A percentile compares a stretch with the other conserved stretches of the same genome.
Evolutionary conservation across 2,888 invertebrate genomes (phyloP).

Genomic region (Elmis aenea): DNA sequence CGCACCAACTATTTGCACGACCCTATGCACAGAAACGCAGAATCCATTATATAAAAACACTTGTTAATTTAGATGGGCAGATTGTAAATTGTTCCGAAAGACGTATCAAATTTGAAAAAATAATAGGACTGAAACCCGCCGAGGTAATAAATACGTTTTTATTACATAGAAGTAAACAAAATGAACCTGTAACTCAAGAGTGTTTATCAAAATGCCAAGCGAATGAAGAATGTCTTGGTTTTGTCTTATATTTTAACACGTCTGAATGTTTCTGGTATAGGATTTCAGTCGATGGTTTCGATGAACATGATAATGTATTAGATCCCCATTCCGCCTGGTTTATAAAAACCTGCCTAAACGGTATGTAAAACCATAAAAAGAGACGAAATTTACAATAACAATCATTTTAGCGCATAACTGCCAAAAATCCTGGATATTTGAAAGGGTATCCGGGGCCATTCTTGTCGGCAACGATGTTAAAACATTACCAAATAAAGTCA

Average conservation of each 20-base stretch:
- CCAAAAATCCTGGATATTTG: slow-evolving; percentile 63
- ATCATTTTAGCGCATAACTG: slow-evolving; percentile 6
- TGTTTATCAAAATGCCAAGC: slow-evolving; percentile 38
- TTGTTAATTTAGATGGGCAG: background rate
- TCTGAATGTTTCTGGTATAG: slow-evolving; percentile 41
- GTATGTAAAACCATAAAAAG: slow-evolving; percentile 40
- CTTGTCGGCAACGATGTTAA: slow-evolving; percentile 63
- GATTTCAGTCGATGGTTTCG: slow-evolving; percentile 8
- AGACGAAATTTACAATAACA: slow-evolving; percentile 1
- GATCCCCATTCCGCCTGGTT: slow-evolving; percentile 61
- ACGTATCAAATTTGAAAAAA: slow-evolving; percentile 42
- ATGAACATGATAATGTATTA: slow-evolving; percentile 26
- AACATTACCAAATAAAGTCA: slow-evolving; percentile 56
- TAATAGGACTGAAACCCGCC: slow-evolving; percentile 39
- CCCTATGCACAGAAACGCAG: no score
- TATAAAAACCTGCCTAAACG: slow-evolving; percentile 58
- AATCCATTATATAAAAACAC: no score
- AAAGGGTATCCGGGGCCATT: slow-evolving; percentile 69
- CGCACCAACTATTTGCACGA: no score
- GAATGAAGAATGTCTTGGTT: slow-evolving; percentile 39
- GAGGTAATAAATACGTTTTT: slow-evolving; percentile 16
- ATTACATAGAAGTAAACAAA: slow-evolving; percentile 14
- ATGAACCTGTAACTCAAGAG: slow-evolving; percentile 37
- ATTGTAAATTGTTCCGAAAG: slow-evolving; percentile 34
- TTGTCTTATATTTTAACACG: slow-evolving; percentile 39